These are phyloP conservation scores for Scaptomyza parva DNA, from an alignment of 2,888 invertebrate genomes.

Conservation along the genomic window DNA sequence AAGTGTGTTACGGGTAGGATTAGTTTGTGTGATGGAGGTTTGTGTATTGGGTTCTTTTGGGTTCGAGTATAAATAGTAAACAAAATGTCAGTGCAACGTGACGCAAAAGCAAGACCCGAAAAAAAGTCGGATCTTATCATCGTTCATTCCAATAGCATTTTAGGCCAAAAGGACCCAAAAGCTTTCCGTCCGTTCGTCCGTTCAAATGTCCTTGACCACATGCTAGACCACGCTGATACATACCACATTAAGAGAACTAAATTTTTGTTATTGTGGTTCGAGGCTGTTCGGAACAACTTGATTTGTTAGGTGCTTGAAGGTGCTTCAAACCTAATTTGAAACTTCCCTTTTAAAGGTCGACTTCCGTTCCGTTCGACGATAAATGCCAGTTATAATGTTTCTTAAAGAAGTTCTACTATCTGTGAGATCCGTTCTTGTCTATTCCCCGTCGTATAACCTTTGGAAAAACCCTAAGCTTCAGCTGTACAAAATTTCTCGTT, in stretches of 20 bases:
- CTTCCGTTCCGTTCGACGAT: slow-evolving; percentile 21
- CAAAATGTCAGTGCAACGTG: slow-evolving; percentile 67
- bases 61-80: slow-evolving; percentile 56
- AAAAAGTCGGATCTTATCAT: slow-evolving; percentile 6
- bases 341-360: slow-evolving; percentile 18
- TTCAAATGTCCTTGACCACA: slow-evolving; percentile 7
- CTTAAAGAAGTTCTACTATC: slow-evolving; percentile 8
- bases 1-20: slow-evolving; percentile 6
- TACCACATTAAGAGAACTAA: no score
- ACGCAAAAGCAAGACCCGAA: slow-evolving; percentile 45
- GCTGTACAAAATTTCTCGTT: background rate
- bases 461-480: background rate
- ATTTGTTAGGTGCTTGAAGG: slow-evolving; percentile 13
- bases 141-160: slow-evolving; percentile 2
- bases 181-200: background rate
- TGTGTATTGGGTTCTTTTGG: background rate
- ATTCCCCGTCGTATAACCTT: no score
- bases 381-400: slow-evolving; percentile 5
- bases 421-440: background rate
- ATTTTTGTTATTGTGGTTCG: background rate
- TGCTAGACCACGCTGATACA: no score
- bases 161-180: background rate
- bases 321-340: slow-evolving; percentile 6
- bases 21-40: background rate
- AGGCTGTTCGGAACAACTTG: slow-evolving; percentile 6